Evolutionary conservation across 2,113 vertebrate genomes (phyloP).

Genomic region (Dromas ardeola): DNA sequence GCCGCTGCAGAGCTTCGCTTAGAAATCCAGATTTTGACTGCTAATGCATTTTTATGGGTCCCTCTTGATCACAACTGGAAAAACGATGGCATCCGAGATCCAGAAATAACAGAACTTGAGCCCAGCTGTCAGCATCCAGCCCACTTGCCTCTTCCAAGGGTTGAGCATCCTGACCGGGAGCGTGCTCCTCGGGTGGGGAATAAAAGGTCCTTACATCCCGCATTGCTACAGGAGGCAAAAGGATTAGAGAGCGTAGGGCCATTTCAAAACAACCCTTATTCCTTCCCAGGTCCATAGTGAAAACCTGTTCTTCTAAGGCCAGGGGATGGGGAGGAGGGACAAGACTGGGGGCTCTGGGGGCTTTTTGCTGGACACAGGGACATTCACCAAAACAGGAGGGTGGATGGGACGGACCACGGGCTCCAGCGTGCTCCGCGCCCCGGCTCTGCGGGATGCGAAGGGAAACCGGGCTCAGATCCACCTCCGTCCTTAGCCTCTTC

Average conservation of each 20-base stretch:
- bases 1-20: not conserved
- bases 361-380: not conserved
- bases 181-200: not conserved
- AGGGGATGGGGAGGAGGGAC: not conserved
- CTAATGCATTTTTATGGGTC: constrained; percentile 67
- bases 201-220: not conserved
- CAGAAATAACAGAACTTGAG: constrained; percentile 69
- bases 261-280: not conserved
- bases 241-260: not conserved
- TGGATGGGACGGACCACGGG: not conserved
- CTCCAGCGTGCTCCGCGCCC: not conserved
- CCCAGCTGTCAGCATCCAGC: constrained; percentile 36
- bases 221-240: not conserved
- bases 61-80: constrained; percentile 60
- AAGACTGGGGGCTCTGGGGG: not conserved
- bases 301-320: not conserved
- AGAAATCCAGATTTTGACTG: constrained; percentile 29
- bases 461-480: not conserved
- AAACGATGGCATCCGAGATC: constrained; percentile 51
- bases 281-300: not conserved
- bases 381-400: not conserved
- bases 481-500: constrained; percentile 22
- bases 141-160: constrained; percentile 42
- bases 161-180: not conserved
- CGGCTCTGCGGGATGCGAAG: not conserved